These are phyloP conservation scores for Mythimna pallens DNA, from an alignment of 2,888 invertebrate genomes.

Conservation along the genomic window DNA sequence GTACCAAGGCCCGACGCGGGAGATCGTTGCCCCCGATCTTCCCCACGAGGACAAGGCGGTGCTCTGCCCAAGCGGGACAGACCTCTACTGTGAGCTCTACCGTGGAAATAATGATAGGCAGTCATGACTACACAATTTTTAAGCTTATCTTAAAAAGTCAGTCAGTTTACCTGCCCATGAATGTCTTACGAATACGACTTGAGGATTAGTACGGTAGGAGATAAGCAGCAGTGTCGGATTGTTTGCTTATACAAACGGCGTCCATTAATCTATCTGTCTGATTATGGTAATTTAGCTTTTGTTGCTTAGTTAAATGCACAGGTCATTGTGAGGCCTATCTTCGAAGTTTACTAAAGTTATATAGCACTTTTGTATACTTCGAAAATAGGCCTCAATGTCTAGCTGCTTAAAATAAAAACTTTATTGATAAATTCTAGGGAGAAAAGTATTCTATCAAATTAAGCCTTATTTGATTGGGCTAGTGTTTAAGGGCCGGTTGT, in stretches of 20 bases:
- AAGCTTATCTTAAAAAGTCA: background rate
- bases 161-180: background rate
- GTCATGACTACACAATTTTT: background rate
- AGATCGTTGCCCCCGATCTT: too few relatives aligned
- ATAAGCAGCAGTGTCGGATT: conserved; percentile 19
- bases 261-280: conserved; percentile 35
- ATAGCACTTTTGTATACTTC: too few relatives aligned
- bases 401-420: too few relatives aligned
- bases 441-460: background rate
- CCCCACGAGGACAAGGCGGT: too few relatives aligned
- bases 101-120: too few relatives aligned
- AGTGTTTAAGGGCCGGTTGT: too few relatives aligned
- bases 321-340: conserved; percentile 11
- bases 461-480: too few relatives aligned
- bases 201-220: conserved; percentile 26
- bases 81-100: too few relatives aligned
- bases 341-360: too few relatives aligned
- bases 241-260: conserved; percentile 27
- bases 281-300: conserved; percentile 40
- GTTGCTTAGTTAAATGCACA: conserved; percentile 12
- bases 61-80: too few relatives aligned
- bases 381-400: too few relatives aligned
- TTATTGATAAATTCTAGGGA: background rate
- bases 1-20: too few relatives aligned
- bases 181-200: background rate